Conservation (phyloP, 2,113 vertebrate species). For the Atherinomorus stipes region DNA sequence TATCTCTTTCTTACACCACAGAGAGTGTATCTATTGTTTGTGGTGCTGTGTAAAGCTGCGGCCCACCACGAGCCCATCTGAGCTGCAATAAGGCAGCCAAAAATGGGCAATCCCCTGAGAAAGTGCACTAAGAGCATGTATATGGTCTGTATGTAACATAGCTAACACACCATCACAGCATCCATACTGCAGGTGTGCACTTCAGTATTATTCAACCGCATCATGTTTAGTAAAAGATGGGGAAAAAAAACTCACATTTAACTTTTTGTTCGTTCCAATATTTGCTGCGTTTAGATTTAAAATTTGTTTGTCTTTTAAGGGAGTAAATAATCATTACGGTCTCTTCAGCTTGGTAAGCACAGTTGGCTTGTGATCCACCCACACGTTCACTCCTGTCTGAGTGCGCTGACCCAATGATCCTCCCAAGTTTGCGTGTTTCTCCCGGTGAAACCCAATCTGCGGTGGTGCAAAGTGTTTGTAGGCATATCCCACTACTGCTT, state of each 20-base stretch:
- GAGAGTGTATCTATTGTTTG: background rate
- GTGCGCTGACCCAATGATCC: constrained; percentile 2
- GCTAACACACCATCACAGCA: background rate
- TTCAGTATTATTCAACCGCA: too few relatives aligned
- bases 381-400: background rate
- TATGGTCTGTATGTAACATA: background rate
- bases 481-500: constrained; percentile 46
- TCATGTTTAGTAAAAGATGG: too few relatives aligned
- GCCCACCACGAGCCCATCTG: constrained; percentile 22
- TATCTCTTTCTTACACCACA: constrained; percentile 19
- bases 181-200: too few relatives aligned
- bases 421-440: constrained; percentile 16
- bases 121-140: constrained; percentile 28
- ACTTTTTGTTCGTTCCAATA: background rate
- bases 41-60: constrained; percentile 5
- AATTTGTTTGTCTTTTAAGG: background rate
- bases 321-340: background rate
- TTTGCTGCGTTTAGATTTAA: too few relatives aligned
- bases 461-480: constrained; percentile 6
- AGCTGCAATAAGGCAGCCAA: constrained; percentile 31
- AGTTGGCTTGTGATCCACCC: constrained; percentile 5
- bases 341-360: constrained; percentile 1
- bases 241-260: too few relatives aligned
- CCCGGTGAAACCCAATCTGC: constrained; percentile 13
- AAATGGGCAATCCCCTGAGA: constrained; percentile 42